Evolutionary conservation across 2,888 invertebrate genomes (phyloP), one percentile per base, ranked within the genome.

Genomic region (Caenorhabditis japonica): DNA sequence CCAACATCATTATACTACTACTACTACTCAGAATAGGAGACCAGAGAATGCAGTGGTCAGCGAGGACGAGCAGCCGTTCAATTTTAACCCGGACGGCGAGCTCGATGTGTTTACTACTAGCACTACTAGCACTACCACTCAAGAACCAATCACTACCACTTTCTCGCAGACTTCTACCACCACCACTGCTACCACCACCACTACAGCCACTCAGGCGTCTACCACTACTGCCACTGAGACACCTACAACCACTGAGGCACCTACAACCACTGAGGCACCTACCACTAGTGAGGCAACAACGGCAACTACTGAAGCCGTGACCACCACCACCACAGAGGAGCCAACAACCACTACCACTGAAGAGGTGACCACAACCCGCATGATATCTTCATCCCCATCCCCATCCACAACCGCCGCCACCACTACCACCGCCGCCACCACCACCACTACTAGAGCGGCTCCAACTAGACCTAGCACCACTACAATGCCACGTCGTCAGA

Each of bases 1-100:
- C 38, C 62, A 12, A 36, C 36, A 15, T 38, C 36, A 10, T n/a
- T n/a, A n/a, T n/a, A n/a, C n/a, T n/a, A n/a, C n/a, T n/a, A n/a
- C n/a, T n/a, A n/a, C n/a, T n/a, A n/a, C n/a, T n/a, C n/a, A n/a
- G n/a, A n/a, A n/a, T n/a, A n/a, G n/a, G n/a, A n/a, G 52, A 64
- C 41, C 17, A 12, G 21, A 39, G 30, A 61, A 46, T 25, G 30
- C 30, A 27, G 41, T 39, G 12, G 58, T 64, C 38, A 44, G 38
- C 13, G 71, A 75, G 41, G 46, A 75, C 52, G 66, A 60, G 44
- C 61, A 60, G 47, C 72, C 75, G 17, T 66, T 66, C 51, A 62
- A 69, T 34, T 70, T 59, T 41, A 56, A 62, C 17, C 38, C 39
- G 27, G 52, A 61, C 34, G 62, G 55, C 19, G 30, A 41, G 59